Evolutionary conservation across 1,140 invertebrate genomes (phyloP), one percentile per base, ranked within the genome.

Genomic region (Periplaneta americana): DNA sequence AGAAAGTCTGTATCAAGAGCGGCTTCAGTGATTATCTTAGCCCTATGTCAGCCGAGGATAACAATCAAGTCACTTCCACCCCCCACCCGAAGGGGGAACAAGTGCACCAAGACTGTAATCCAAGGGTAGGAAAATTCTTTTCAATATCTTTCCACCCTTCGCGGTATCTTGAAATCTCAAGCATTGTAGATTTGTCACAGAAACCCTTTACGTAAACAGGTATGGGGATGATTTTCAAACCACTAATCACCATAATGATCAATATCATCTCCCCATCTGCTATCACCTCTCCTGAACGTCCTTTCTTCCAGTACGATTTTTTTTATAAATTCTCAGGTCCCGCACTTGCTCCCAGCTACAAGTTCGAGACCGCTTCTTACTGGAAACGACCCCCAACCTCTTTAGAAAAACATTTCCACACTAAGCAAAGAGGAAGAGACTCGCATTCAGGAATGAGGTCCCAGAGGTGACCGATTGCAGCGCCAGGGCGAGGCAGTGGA

Each of bases 271-370:
- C 75, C 31, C 22, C 6, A 8, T 6, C 34, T n/a, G 75, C 75
- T 34, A 6, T 75, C 75, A n/a, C 15, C 13, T 34, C 75, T 34
- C 75, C 15, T 32, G 34, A 39, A 80, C 78, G 35, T 82, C 48
- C 66, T 34, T 36, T 80, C 79, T 39, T 80, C 22, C 66, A 80
- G 78, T 80, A 82, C 79, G 78, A 82, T 35, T 74, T 79, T 80
- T 80, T 81, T 81, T n/a, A 79, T 34, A 31, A 79, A 74, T 81
- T 36, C 15, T 75, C 18, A 34, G 18, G 13, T 33, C 28, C 80
- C 80, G 35, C 32, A 34, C 35, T 75, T 57, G 80, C 34, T 75
- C 75, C 80, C 28, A 77, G 80, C 36, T 32, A 37, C 66, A 76
- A 48, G 34, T 77, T 4, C 28, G 22, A n/a, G 6, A n/a, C 22